Base-by-base conservation (phyloP, 2,797 vertebrate genomes). In the Ciconia nigra region DNA sequence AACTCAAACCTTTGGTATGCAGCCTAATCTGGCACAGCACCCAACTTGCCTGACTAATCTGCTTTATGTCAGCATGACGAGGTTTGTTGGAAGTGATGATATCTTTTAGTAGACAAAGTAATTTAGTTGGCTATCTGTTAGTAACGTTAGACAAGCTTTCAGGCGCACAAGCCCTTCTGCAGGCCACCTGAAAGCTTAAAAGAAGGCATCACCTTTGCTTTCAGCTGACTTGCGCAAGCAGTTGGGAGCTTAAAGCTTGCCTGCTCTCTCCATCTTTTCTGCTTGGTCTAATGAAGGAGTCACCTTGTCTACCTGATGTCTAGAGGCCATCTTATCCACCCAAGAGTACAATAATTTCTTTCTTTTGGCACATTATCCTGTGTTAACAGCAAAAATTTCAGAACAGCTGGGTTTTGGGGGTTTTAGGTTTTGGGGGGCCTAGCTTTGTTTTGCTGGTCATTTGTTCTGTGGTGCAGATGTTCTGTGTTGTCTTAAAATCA, bases 1-100 rank as follows among this genome's bases (percentile, higher is more conserved):
- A 90, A 87, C 86, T 93, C 93, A 94, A 80, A 37, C 52, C 81
- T 91, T 96, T 94, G 96, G 96, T 96, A 97, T 96, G 96, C 88
- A 92, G 69, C 69, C 80, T 94, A 91, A 93, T 92, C 91, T 94
- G 51, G 93, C 94, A 77, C 93, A 84, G 83, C 93, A 95, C 70
- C 79, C 90, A 77, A 87, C 66, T 82, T 87, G 83, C 80, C 91
- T 96, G 87, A 83, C 89, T 94, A 85, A 95, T 91, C 92, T 94
- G 87, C 87, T 89, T 93, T 89, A 58, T 96, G 95, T 95, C 93
- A 94, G 91, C 71, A n/a, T 78, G 92, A 93, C 15, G 71, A 85
- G 92, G 55, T 87, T 82, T 85, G 57, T 87, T 91, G 89, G 49
- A 85, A 93, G 87, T 41, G 89, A 96, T 93, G 76, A 42, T 93